Base-by-base conservation (phyloP, 1,140 invertebrate species). In the Drosophila lowei region DNA sequence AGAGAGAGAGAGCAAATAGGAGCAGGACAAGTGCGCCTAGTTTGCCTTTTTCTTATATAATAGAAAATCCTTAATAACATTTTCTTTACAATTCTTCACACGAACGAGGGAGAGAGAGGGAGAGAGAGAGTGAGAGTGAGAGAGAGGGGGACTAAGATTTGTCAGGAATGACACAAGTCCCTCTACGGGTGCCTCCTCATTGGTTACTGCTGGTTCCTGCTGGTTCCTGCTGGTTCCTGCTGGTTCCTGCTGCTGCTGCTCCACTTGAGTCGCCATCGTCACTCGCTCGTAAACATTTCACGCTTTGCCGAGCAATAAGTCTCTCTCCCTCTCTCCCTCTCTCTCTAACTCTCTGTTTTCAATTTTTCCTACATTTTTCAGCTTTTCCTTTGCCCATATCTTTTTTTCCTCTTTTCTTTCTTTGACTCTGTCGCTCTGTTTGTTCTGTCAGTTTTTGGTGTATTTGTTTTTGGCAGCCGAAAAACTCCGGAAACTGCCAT, bases 61-160 rank as follows among this genome's bases (percentile, higher is more conserved):
- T 88, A 83, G 79, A 89, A 88, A 89, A 89, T 89, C 83, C 83
- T 88, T 88, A 88, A 88, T 88, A 88, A 88, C 83, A 89, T 88
- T 88, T 88, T 89, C 83, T 88, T 88, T 88, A 89, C 78, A 89
- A 83, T 88, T 88, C 61, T 72, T 71, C 65, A 49, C 50, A 60
- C 9, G 23, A 11, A 13, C 13, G 7, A 38, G 5, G 8, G 4
- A 18, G 15, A 4, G 15, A 28, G 30, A 23, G 16, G 15, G 16
- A 46, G 15, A 44, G 21, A 16, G n/a, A n/a, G 16, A 34, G 7
- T 74, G 70, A 74, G 63, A 72, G 58, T 48, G 65, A 59, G 72
- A 83, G 76, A 75, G 64, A 75, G 72, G 61, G 11, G 34, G 1
- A 1, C 34, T 38, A 38, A 38, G 34, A 38, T 38, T 38, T 38